These are phyloP conservation scores for Bombus cullumanus DNA, from an alignment of 1,140 invertebrate genomes.

Conservation along the genomic window DNA sequence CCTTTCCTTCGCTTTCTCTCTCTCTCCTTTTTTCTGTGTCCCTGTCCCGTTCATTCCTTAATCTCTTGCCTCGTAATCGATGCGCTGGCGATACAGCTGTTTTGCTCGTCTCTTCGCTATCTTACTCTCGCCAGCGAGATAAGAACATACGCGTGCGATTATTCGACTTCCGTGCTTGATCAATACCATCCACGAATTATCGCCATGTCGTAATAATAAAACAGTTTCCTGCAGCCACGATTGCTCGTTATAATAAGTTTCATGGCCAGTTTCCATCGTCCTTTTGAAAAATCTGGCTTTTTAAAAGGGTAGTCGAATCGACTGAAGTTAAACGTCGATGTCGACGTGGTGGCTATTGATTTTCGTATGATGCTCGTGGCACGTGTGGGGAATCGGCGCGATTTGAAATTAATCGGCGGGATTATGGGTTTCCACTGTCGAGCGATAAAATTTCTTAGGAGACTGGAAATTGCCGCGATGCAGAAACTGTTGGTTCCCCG, in stretches of 20 bases:
- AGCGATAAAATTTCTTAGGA: not conserved
- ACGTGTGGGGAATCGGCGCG: not conserved
- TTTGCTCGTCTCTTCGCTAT: no score
- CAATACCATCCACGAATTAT: constrained; percentile 17
- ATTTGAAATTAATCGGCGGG: not conserved
- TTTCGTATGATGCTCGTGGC: not conserved
- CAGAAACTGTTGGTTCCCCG: no score
- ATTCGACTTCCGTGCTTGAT: not conserved
- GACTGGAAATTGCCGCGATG: not conserved
- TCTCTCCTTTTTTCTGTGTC: not conserved
- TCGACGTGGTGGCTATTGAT: no score
- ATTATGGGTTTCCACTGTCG: not conserved
- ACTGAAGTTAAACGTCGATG: not conserved
- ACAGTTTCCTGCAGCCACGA: not conserved
- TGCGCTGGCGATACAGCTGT: not conserved
- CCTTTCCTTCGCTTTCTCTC: not conserved
- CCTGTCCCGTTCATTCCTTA: not conserved
- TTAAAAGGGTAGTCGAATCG: not conserved
- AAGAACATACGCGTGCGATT: not conserved
- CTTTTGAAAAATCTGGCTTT: not conserved
- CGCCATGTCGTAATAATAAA: not conserved
- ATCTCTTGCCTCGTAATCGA: constrained; percentile 27
- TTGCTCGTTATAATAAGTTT: not conserved
- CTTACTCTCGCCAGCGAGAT: no score
- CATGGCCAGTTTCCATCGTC: not conserved